Conservation (phyloP, 2,888 invertebrate species). For the Napeogenes inachia region DNA sequence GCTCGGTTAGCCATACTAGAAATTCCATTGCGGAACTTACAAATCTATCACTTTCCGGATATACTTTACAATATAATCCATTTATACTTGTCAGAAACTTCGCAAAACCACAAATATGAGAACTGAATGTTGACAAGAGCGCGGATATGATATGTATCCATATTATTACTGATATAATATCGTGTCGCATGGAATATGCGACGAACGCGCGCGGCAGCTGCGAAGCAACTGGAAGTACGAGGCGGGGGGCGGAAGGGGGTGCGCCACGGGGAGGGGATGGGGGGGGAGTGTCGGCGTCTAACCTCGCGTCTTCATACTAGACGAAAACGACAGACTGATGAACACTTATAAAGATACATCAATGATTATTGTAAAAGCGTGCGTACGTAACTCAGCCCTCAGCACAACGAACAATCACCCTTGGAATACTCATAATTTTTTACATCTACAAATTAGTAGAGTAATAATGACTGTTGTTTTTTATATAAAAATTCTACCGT, state of each 20-base stretch:
- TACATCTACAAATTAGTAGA: too few species aligned
- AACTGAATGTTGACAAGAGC: conserved; percentile 70
- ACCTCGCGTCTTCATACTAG: conserved; percentile 55
- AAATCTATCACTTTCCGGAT: conserved; percentile 52
- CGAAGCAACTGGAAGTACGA: conserved; percentile 61
- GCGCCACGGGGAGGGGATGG: conserved; percentile 31
- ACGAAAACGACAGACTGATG: conserved; percentile 20
- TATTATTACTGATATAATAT: conserved; percentile 58
- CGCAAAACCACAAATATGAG: conserved; percentile 73
- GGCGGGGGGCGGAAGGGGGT: conserved; percentile 34
- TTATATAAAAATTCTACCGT: too few species aligned
- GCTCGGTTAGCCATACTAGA: conserved; percentile 65
- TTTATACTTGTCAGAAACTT: conserved; percentile 73
- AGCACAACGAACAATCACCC: too few species aligned
- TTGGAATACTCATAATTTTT: too few species aligned
- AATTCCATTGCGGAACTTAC: conserved; percentile 75
- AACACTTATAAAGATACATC: neutral
- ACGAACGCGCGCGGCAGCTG: conserved; percentile 73
- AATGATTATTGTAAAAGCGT: conserved; percentile 6
- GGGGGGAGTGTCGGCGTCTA: conserved; percentile 54
- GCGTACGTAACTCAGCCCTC: neutral
- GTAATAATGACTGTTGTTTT: too few species aligned
- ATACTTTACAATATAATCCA: conserved; percentile 77
- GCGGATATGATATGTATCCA: conserved; percentile 74
- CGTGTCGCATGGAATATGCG: conserved; percentile 70